Evolutionary conservation across 2,113 vertebrate genomes (phyloP), one percentile per base, ranked within the genome.

Genomic region (Speoplatyrhinus poulsoni): DNA sequence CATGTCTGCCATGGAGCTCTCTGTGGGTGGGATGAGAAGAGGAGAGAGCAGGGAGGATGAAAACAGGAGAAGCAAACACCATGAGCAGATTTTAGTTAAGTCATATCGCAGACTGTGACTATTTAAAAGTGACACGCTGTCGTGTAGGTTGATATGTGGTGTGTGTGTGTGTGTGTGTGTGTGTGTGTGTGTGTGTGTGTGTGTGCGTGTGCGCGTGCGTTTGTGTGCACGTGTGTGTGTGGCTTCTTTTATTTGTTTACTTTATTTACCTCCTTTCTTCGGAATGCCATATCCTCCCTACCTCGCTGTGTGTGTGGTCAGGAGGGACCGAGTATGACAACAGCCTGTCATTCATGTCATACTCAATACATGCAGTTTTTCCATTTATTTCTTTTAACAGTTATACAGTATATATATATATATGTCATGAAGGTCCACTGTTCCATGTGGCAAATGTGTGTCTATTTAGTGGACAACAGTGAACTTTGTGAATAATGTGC

Each of bases 1-100:
- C 96, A 98, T 96, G 97, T 85, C 92, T 92, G 67, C 82, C 73
- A 82, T 76, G 74, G 86, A 84, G 86, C 67, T 33, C 88, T 56
- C 86, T 82, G 85, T 76, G 62, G 84, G 87, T 82, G 76, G 68
- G 13, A 41, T 46, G 87, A 82, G 76, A 70, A 15, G 41, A 52
- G 63, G 50, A 16, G 62, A 13, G 69, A 1, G 26, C 26, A 26
- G 58, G 65, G 72, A 13, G 74, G 70, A 52, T 26, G 65, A 13
- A 33, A 32, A 36, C 16, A 73, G 9, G 49, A 60, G n/a, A 33
- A 58, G 53, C 60, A 16, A 54, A n/a, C 46, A 62, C 36, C 36
- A 7, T 41, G 36, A 41, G 36, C 36, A 41, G 36, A 41, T 41
- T 41, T 41, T 41, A 41, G 36, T 41, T 41, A 6, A 41, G 36